Evolutionary conservation across 2,113 vertebrate genomes (phyloP), one percentile per base, ranked within the genome.

Genomic region (Acanthochromis polyacanthus): DNA sequence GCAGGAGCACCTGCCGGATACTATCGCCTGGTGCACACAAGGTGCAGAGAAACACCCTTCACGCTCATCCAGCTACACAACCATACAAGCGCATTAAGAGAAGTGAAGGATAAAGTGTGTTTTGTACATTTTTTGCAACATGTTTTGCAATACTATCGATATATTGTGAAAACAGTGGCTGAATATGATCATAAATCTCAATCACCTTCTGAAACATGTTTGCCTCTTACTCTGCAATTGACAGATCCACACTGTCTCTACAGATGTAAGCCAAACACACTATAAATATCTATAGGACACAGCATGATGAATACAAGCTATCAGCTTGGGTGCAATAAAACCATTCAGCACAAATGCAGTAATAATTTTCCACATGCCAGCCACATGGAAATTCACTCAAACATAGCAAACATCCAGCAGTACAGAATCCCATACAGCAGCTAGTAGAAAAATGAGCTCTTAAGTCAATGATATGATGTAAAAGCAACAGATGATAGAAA

Each of bases 301-400:
- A 78, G 67, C 53, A 1, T 71, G 72, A 69, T n/a, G 73, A 65
- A 81, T 22, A 77, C 52, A 16, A 74, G n/a, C n/a, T 57, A 57
- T 58, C 78, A 63, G 70, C 36, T 72, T 56, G 56, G 23, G 61
- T 59, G 67, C 51, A 75, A 63, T 69, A 52, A 77, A 77, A 78
- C 45, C 56, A 55, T 78, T 81, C 77, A 78, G 77, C 59, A 58
- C 66, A 58, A 79, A 80, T 51, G 43, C 67, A 63, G 12, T 66
- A 45, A 61, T 62, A 65, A 66, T 83, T 88, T 50, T 51, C 56
- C 50, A 72, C 57, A 52, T 80, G 69, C 80, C 25, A 80, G 40
- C 59, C 43, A 61, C 56, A 73, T 63, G 62, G 60, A 66, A 69
- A 79, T 72, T 58, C 65, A 55, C 48, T 75, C 48, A 78, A 56